Percentiles rank a stretch among this genome's conserved stretches.
These are phyloP conservation scores for Huso huso DNA, from an alignment of 2,797 vertebrate species.

Conservation along the genomic window DNA sequence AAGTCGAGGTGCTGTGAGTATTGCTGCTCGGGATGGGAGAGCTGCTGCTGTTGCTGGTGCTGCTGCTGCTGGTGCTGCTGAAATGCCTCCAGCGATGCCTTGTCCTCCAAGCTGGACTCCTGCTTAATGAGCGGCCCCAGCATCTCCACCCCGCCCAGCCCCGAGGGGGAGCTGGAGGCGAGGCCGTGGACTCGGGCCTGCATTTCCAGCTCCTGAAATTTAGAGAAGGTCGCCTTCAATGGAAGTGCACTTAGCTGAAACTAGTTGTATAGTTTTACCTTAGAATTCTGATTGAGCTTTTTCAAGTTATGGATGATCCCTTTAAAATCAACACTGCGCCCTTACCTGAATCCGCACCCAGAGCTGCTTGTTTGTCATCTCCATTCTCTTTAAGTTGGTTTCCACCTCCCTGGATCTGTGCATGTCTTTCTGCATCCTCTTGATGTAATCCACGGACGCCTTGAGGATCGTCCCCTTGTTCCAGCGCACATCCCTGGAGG, in stretches of 20 bases:
- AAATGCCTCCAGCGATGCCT: slow-evolving; percentile 23
- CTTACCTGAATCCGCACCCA: slow-evolving; percentile 88
- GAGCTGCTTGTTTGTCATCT: slow-evolving; percentile 89
- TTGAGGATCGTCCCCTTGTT: slow-evolving; percentile 96
- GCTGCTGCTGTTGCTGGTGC: slow-evolving; percentile 43
- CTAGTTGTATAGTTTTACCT: too few relatives aligned
- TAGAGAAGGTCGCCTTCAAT: too few relatives aligned
- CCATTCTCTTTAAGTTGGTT: slow-evolving; percentile 87
- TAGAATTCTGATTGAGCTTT: too few relatives aligned
- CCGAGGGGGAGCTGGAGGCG: slow-evolving; percentile 73
- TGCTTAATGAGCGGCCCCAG: slow-evolving; percentile 77
- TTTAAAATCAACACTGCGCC: too few relatives aligned
- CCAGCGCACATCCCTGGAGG: slow-evolving; percentile 85
- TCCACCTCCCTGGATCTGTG: slow-evolving; percentile 87
- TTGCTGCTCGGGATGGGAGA: slow-evolving; percentile 50
- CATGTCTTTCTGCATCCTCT: slow-evolving; percentile 92
- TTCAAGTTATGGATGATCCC: too few relatives aligned
- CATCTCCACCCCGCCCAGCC: slow-evolving; percentile 67
- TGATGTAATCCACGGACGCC: slow-evolving; percentile 94
- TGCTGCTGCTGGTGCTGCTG: slow-evolving; percentile 47
- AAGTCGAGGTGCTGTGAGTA: slow-evolving; percentile 69
- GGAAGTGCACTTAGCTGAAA: not conserved
- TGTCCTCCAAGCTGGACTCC: slow-evolving; percentile 72
- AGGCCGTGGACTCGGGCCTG: slow-evolving; percentile 86
- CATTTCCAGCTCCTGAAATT: slow-evolving; percentile 87